A percentile compares a stretch with the other conserved stretches of the same genome.
phyloP scores from a whole-genome alignment of 1,140 invertebrate genomes.

The Hycleus cichorii region DNA sequence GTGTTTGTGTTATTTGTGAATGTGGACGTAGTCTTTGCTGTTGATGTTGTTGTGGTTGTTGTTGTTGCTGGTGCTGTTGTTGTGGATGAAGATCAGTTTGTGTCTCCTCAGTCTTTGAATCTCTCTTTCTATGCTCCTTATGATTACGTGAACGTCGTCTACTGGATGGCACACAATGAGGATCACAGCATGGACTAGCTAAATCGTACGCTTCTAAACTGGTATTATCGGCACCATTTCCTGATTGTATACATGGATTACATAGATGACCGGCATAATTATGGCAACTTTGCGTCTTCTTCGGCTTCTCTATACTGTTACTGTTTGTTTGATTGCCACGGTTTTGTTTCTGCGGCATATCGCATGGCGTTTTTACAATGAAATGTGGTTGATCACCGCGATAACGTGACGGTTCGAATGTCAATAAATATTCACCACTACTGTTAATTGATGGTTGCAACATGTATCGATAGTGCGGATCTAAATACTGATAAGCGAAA shows the following conservation, averaged over 20 bases:
- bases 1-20: conserved; percentile 38
- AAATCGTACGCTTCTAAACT: conserved; percentile 76
- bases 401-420: conserved; percentile 56
- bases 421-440: conserved; percentile 60
- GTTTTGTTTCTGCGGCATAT: conserved; percentile 36
- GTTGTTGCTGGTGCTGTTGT: conserved; percentile 37
- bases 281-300: conserved; percentile 33
- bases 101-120: conserved; percentile 48
- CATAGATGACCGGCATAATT: conserved; percentile 53
- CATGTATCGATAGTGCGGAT: conserved; percentile 59
- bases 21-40: conserved; percentile 40
- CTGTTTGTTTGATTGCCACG: conserved; percentile 45
- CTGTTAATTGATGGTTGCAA: conserved; percentile 51
- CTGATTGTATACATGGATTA: conserved; percentile 63
- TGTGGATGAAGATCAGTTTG: conserved; percentile 41
- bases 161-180: conserved; percentile 70
- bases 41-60: conserved; percentile 18
- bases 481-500: conserved; percentile 62
- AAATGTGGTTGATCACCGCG: conserved; percentile 52
- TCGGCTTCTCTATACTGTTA: conserved; percentile 36
- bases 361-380: conserved; percentile 52
- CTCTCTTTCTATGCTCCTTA: conserved; percentile 53
- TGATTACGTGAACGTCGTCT: conserved; percentile 54
- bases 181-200: conserved; percentile 75
- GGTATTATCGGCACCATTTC: conserved; percentile 57